A percentile compares a stretch with the other conserved stretches of the same genome.
Conservation (phyloP, 2,113 vertebrate species). For the Limanda limanda region DNA sequence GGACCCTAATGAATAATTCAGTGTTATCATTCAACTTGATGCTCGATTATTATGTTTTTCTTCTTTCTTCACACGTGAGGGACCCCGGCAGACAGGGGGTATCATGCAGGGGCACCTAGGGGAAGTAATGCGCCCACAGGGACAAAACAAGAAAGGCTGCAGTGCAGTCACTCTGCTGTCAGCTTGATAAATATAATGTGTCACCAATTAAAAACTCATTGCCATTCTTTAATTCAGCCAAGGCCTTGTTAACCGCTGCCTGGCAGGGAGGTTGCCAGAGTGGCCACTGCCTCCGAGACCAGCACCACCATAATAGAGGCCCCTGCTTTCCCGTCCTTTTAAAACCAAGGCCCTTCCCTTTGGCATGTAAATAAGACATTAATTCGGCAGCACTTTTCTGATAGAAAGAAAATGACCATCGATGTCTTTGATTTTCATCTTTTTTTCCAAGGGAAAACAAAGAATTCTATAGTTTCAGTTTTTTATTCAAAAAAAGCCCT, state of each 20-base stretch:
- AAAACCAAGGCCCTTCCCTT: conserved; percentile 82
- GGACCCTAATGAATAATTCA: conserved; percentile 94
- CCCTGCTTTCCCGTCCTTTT: conserved; percentile 87
- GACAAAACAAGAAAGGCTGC: conserved; percentile 87
- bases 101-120: conserved; percentile 82
- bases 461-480: conserved; percentile 90
- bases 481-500: conserved; percentile 80
- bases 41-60: conserved; percentile 86
- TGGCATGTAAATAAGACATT: conserved; percentile 97
- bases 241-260: conserved; percentile 90
- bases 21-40: conserved; percentile 89
- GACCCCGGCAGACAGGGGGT: conserved; percentile 76
- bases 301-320: conserved; percentile 83
- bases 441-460: conserved; percentile 84
- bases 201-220: conserved; percentile 97
- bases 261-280: conserved; percentile 84
- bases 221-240: conserved; percentile 88
- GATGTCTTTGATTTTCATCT: conserved; percentile 92
- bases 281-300: conserved; percentile 80
- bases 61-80: conserved; percentile 85
- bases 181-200: conserved; percentile 97
- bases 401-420: conserved; percentile 91
- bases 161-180: conserved; percentile 86
- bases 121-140: conserved; percentile 86
- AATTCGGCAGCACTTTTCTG: conserved; percentile 86